These are phyloP conservation scores for Metalampra italica DNA, from an alignment of 2,888 invertebrate genomes.

Conservation along the genomic window DNA sequence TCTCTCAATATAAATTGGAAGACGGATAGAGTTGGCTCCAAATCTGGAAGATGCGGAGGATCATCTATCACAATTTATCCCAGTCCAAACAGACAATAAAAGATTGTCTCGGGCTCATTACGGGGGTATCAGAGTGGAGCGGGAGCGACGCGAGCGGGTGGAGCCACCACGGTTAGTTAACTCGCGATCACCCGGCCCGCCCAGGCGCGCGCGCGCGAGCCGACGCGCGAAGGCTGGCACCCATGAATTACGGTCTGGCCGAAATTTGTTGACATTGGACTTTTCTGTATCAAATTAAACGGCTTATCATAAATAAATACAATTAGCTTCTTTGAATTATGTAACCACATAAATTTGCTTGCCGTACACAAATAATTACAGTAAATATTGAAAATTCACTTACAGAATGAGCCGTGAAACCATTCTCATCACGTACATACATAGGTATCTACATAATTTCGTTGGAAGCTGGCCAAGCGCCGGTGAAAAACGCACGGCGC, in stretches of 20 bases:
- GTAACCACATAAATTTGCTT: too few species aligned
- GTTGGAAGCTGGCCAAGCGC: slow-evolving; percentile 29
- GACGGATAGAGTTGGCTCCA: slow-evolving; percentile 48
- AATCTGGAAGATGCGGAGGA: slow-evolving; percentile 51
- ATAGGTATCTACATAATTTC: slow-evolving; percentile 20
- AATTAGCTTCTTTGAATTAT: too few species aligned
- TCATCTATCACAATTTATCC: slow-evolving; percentile 72
- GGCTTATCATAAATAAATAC: neutral
- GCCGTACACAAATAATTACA: too few species aligned
- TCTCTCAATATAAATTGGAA: slow-evolving; percentile 48
- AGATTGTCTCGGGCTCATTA: slow-evolving; percentile 64
- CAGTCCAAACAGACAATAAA: slow-evolving; percentile 64
- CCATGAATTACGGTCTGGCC: slow-evolving; percentile 27
- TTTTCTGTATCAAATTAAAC: neutral
- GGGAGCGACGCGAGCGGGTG: slow-evolving; percentile 20
- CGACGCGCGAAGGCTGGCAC: slow-evolving; percentile 16
- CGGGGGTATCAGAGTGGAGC: slow-evolving; percentile 39
- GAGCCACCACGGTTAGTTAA: slow-evolving; percentile 46
- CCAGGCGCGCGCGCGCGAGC: slow-evolving; percentile 14
- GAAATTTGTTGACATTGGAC: slow-evolving; percentile 23
- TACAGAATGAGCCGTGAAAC: slow-evolving; percentile 16
- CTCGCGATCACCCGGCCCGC: slow-evolving; percentile 34
- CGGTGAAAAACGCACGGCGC: slow-evolving; percentile 27
- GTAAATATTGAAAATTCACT: slow-evolving; percentile 15
- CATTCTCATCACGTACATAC: slow-evolving; percentile 5